Base-by-base conservation (phyloP, 2,888 invertebrate species). In the Neuroscelio doddi region DNA sequence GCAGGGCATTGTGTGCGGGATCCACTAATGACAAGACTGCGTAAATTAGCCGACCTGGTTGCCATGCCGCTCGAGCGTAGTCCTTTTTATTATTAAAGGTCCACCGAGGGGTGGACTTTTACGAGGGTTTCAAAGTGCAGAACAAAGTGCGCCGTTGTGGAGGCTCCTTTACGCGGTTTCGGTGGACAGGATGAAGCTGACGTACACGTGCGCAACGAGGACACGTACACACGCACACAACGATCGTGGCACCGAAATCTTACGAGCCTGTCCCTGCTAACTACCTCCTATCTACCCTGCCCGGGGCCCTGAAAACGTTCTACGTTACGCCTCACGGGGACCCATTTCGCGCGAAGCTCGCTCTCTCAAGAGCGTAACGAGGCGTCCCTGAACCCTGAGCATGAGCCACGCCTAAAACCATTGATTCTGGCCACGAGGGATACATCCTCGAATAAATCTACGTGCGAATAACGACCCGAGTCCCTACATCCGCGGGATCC, bases 251-350 rank as follows among this genome's bases (percentile, higher is more conserved):
- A 80, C 73, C 78, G 78, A 79, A 75, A 80, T 79, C 80, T 80
- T 79, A 80, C 78, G 79, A 78, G 77, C 67, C 75, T 79, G 77
- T 74, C 72, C 73, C 74, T 69, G 78, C 79, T 81, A 81, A 81
- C 81, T 81, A 80, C 80, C 81, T 80, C 74, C 78, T 78, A 78
- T 79, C 78, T 77, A 70, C 70, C 71, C 74, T 71, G 80, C 81
- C 80, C 74, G 77, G 77, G 81, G 81, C 79, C 81, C 80, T 78
- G 80, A 80, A 80, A 80, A 78, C 77, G 78, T 74, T 79, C 74
- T 70, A 76, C 80, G 80, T 78, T 79, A 78, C 79, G 79, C 80
- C 81, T 81, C 77, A 80, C 79, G 80, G 79, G 80, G 82, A 80
- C 81, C 79, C 77, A 80, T 80, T 81, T 81, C 80, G 77, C 79